Evolutionary conservation across 2,888 invertebrate genomes (phyloP).

Genomic region (Hirtodrosophila alboralis): DNA sequence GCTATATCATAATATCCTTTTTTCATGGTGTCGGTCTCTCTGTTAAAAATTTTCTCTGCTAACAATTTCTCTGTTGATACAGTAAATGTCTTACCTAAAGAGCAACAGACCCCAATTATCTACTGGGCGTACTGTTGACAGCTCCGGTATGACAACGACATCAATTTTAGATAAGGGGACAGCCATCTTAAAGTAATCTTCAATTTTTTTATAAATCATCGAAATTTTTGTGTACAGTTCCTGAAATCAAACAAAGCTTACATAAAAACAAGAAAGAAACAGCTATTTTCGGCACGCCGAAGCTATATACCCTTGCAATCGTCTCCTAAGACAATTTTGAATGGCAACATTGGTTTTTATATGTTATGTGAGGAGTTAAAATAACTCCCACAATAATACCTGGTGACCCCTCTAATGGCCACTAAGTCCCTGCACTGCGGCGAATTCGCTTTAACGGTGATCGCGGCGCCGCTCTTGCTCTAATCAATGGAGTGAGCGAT

Average conservation of each 20-base stretch:
- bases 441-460: too few species aligned
- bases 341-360: too few species aligned
- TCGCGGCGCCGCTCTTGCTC: too few species aligned
- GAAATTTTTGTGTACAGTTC: conserved; percentile 86
- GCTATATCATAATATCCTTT: conserved; percentile 88
- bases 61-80: not conserved
- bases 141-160: conserved; percentile 89
- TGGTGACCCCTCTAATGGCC: too few species aligned
- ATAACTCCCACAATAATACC: too few species aligned
- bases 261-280: not conserved
- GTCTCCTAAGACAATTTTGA: too few species aligned
- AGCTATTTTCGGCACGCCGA: too few species aligned
- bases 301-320: too few species aligned
- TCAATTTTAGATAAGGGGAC: conserved; percentile 89
- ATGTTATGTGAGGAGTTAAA: too few species aligned
- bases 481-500: too few species aligned
- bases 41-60: conserved; percentile 77
- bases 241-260: conserved; percentile 85
- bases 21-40: conserved; percentile 90
- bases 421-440: too few species aligned
- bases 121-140: conserved; percentile 89
- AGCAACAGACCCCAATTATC: conserved; percentile 92
- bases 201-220: conserved; percentile 86
- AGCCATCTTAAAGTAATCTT: conserved; percentile 87
- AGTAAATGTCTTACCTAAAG: conserved; percentile 87